These are phyloP conservation scores for Cinclus mexicanus DNA, from an alignment of 2,113 vertebrate species.

Conservation along the genomic window DNA sequence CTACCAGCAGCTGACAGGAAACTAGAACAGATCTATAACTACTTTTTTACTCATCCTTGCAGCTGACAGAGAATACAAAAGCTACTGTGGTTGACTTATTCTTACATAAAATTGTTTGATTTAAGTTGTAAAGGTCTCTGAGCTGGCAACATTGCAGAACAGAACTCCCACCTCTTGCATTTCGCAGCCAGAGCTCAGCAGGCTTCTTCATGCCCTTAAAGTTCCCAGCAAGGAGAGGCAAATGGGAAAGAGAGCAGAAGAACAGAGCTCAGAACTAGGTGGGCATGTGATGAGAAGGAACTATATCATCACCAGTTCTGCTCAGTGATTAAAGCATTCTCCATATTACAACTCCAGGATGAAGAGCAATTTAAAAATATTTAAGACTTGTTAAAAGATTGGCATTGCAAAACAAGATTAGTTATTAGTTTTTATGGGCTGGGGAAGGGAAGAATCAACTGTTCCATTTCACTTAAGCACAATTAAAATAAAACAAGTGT, in stretches of 20 bases:
- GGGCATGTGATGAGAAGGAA: not conserved
- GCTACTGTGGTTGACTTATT: not conserved
- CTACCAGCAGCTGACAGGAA: not conserved
- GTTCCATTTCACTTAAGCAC: not conserved
- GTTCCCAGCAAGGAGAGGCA: not conserved
- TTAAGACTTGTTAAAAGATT: not conserved
- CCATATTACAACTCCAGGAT: not conserved
- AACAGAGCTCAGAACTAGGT: not conserved
- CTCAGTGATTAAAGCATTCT: not conserved
- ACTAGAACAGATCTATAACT: not conserved
- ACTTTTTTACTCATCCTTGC: not conserved
- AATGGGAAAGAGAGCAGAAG: not conserved
- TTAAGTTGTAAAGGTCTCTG: not conserved
- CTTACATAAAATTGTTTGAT: not conserved
- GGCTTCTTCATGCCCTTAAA: not conserved
- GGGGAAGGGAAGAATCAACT: not conserved
- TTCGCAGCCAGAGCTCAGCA: not conserved
- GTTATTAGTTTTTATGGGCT: not conserved
- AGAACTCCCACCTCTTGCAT: not conserved
- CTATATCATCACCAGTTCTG: not conserved
- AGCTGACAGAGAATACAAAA: not conserved
- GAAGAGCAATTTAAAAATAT: not conserved
- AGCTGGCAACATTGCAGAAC: not conserved
- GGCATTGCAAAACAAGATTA: not conserved
- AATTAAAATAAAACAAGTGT: not conserved